Evolutionary conservation across 2,888 invertebrate species (phyloP).

Genomic region (Thereva unica): DNA sequence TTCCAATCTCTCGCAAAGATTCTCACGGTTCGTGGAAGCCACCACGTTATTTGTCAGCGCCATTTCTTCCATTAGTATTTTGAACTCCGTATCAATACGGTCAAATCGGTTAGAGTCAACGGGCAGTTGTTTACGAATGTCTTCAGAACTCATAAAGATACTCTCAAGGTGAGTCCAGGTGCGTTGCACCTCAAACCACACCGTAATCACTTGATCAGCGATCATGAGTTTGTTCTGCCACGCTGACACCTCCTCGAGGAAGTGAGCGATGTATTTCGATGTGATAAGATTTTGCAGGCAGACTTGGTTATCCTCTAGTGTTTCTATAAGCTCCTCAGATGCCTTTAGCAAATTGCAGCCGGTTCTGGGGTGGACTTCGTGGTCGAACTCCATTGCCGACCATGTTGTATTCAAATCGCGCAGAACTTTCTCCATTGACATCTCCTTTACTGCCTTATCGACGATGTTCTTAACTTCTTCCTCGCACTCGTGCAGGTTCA

Average conservation of each 20-base stretch:
- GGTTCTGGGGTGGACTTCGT: conserved; percentile 86
- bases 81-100: conserved; percentile 87
- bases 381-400: conserved; percentile 88
- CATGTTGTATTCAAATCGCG: conserved; percentile 89
- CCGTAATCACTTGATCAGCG: conserved; percentile 90
- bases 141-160: conserved; percentile 97
- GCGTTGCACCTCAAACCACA: conserved; percentile 95
- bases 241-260: conserved; percentile 88
- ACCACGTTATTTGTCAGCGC: conserved; percentile 73
- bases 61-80: conserved; percentile 64
- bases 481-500: conserved; percentile 95
- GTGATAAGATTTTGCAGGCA: conserved; percentile 94
- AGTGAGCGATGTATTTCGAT: conserved; percentile 95
- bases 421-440: conserved; percentile 96
- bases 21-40: conserved; percentile 84
- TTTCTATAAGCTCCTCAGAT: conserved; percentile 95
- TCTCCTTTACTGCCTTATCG: conserved; percentile 97
- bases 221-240: conserved; percentile 93
- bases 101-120: conserved; percentile 93
- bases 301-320: conserved; percentile 95
- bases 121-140: conserved; percentile 91
- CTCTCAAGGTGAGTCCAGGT: conserved; percentile 98
- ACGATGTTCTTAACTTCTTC: conserved; percentile 97
- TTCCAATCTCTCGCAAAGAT: conserved; percentile 79
- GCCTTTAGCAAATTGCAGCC: conserved; percentile 84